These are phyloP conservation scores for Oreonectes daqikongensis DNA, from an alignment of 2,797 vertebrate genomes.

Conservation along the genomic window DNA sequence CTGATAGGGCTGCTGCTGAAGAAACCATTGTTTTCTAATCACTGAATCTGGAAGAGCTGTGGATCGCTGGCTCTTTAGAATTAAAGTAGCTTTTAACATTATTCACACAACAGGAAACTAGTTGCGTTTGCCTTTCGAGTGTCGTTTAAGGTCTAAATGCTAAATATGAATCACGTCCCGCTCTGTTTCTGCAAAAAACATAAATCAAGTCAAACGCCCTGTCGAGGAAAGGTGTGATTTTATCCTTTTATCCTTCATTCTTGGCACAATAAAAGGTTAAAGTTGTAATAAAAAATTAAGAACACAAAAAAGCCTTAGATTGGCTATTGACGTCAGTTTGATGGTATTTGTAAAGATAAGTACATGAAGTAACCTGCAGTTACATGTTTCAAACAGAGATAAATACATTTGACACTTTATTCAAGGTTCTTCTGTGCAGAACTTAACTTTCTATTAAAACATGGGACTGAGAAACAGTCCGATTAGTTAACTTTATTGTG, in stretches of 20 bases:
- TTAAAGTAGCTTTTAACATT: not conserved
- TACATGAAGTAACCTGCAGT: too few relatives aligned
- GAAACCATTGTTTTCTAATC: not conserved
- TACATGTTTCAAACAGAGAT: too few relatives aligned
- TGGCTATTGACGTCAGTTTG: too few relatives aligned
- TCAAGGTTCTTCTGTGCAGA: too few relatives aligned
- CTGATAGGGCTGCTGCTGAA: conserved; percentile 31
- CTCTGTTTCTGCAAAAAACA: not conserved
- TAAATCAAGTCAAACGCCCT: not conserved
- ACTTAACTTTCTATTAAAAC: too few relatives aligned
- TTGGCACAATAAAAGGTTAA: not conserved
- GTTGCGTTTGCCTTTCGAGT: not conserved
- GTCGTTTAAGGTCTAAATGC: not conserved
- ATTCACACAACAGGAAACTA: not conserved
- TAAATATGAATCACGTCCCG: not conserved
- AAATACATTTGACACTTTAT: too few relatives aligned
- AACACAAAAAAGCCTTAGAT: too few relatives aligned
- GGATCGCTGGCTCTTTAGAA: conserved; percentile 13
- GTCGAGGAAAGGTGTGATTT: not conserved
- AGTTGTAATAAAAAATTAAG: too few relatives aligned
- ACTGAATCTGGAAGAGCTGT: not conserved
- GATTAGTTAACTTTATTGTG: not conserved
- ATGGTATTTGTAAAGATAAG: too few relatives aligned
- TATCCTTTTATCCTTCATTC: not conserved
- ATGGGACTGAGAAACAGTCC: not conserved